A percentile compares a stretch with the other conserved stretches of the same genome.
phyloP scores from a whole-genome alignment of 2,797 vertebrate species.

The Enteromius thamalakanensis region DNA sequence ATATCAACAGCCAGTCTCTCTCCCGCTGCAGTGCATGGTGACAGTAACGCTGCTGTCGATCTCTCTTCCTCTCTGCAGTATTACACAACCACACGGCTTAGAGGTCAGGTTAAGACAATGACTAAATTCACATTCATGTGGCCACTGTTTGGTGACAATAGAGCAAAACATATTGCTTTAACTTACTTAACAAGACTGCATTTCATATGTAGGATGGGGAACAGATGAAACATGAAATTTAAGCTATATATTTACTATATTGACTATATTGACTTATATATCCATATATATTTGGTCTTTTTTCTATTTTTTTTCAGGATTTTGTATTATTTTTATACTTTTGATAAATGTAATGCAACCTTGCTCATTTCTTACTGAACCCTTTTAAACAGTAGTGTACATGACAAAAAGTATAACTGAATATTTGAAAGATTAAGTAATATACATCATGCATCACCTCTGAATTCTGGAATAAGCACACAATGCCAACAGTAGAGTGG shows the following conservation, averaged over 20 bases:
- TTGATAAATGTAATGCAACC: neutral
- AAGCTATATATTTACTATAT: neutral
- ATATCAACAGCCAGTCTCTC: conserved; percentile 24
- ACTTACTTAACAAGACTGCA: neutral
- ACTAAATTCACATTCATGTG: neutral
- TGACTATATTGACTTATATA: neutral
- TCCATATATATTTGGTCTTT: too few species aligned
- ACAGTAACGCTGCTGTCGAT: conserved; percentile 3
- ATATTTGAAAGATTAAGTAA: neutral
- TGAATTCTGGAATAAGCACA: neutral
- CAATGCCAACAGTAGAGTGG: neutral
- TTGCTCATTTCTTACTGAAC: neutral
- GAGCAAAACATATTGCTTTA: neutral
- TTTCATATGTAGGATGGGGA: neutral
- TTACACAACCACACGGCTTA: neutral
- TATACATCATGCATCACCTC: neutral
- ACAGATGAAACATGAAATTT: neutral
- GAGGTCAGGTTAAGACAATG: conserved; percentile 16
- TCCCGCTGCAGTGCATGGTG: conserved; percentile 19
- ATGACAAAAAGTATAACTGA: neutral
- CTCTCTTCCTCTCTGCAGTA: conserved; percentile 21
- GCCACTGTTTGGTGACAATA: neutral
- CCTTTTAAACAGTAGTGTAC: neutral
- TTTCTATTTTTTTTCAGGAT: too few species aligned
- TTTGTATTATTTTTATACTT: neutral